These are phyloP conservation scores for Capreolus pygargus DNA, from an alignment of 2,113 vertebrate species.

Conservation along the genomic window DNA sequence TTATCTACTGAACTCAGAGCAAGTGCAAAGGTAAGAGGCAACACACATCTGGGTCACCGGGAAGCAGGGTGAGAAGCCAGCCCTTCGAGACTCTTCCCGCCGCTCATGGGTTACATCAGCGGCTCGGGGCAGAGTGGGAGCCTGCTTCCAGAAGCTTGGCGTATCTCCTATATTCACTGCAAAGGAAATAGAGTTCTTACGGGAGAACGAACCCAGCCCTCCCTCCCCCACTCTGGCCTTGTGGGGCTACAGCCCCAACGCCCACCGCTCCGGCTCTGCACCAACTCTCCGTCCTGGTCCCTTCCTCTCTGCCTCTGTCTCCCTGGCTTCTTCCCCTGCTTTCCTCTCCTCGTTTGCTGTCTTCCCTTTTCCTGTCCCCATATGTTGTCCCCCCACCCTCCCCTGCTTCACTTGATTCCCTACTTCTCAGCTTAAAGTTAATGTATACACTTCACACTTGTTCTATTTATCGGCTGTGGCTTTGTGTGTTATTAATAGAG, in stretches of 20 bases:
- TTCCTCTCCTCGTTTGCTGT: neutral
- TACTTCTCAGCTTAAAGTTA: neutral
- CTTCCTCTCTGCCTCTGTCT: neutral
- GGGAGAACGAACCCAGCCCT: accelerated
- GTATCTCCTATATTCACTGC: accelerated
- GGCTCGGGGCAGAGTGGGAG: accelerated
- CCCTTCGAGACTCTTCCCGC: neutral
- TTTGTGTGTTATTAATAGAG: conserved; percentile 8
- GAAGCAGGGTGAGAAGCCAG: accelerated
- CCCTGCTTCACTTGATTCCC: neutral
- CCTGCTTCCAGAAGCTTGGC: neutral
- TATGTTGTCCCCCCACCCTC: neutral
- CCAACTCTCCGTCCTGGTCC: neutral
- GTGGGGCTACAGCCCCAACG: accelerated
- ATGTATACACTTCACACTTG: neutral
- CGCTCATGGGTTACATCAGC: neutral
- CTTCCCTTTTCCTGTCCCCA: neutral
- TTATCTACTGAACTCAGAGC: neutral
- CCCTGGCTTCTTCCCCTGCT: neutral
- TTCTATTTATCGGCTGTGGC: neutral
- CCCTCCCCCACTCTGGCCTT: accelerated
- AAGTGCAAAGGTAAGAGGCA: accelerated
- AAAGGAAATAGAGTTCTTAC: neutral
- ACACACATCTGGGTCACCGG: neutral
- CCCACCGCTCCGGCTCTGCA: accelerated